Percentiles rank a stretch among this genome's conserved stretches.
phyloP scores from a whole-genome alignment of 2,113 vertebrate genomes.

The Macroglossus sobrinus region DNA sequence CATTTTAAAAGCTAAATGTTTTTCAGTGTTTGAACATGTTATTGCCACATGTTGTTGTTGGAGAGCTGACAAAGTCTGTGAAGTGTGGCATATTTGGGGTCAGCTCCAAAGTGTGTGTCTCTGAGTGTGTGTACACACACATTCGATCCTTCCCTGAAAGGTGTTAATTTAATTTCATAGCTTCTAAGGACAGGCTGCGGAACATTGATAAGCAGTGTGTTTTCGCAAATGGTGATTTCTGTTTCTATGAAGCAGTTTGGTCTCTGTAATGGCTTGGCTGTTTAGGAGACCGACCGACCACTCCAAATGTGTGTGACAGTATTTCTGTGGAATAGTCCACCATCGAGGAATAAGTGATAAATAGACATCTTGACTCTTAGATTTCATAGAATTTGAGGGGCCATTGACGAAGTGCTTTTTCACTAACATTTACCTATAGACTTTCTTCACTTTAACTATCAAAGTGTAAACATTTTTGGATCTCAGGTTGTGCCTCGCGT shows the following conservation, averaged over 20 bases:
- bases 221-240: conserved; percentile 4
- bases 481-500: background rate
- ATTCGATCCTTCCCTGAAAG: background rate
- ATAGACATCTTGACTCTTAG: background rate
- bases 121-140: background rate
- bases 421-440: background rate
- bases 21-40: conserved; percentile 24
- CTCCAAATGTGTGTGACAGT: background rate
- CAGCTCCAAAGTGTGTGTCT: background rate
- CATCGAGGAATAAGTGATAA: background rate
- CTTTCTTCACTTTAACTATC: background rate
- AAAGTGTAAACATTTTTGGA: background rate
- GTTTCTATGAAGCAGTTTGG: background rate
- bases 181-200: background rate
- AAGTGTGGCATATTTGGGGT: background rate
- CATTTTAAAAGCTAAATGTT: conserved; percentile 6
- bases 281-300: background rate
- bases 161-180: conserved; percentile 42
- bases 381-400: background rate
- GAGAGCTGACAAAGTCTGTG: conserved; percentile 19
- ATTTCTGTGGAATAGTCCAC: background rate
- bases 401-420: background rate
- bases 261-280: background rate
- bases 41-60: background rate
- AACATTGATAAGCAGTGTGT: background rate